Conservation (phyloP, 2,113 vertebrate species). For the Aplodontia rufa region DNA sequence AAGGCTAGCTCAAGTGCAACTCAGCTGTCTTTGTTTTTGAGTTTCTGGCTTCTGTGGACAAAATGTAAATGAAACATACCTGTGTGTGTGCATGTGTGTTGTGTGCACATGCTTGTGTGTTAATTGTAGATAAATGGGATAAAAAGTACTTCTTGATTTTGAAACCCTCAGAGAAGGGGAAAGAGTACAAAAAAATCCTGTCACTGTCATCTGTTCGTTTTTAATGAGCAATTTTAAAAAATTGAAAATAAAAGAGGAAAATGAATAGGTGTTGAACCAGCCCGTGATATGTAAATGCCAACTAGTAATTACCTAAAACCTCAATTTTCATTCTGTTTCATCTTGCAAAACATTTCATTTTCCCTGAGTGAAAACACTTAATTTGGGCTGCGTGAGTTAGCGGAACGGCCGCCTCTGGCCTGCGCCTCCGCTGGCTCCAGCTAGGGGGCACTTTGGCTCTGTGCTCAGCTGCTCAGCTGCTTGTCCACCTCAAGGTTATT, state of each 20-base stretch:
- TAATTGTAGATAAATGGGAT: constrained; percentile 83
- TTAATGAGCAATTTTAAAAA: constrained; percentile 91
- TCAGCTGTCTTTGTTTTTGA: neutral
- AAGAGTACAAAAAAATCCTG: constrained; percentile 76
- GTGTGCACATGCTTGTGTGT: neutral
- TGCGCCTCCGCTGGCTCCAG: constrained; percentile 46
- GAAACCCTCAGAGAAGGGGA: constrained; percentile 82
- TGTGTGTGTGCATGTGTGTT: constrained; percentile 61
- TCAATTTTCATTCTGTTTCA: constrained; percentile 91
- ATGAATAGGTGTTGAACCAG: constrained; percentile 92
- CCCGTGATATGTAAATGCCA: constrained; percentile 92
- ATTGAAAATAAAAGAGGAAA: constrained; percentile 92
- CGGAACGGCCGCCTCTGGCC: constrained; percentile 45
- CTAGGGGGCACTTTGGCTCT: constrained; percentile 84
- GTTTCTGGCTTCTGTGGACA: constrained; percentile 69
- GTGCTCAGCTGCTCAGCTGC: neutral
- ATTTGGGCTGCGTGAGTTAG: constrained; percentile 78
- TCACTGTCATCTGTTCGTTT: constrained; percentile 89
- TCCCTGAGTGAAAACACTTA: constrained; percentile 89
- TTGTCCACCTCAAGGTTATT: constrained; percentile 73
- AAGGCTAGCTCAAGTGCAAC: neutral
- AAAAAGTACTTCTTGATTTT: constrained; percentile 83
- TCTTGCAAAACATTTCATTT: constrained; percentile 91
- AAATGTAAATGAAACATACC: constrained; percentile 78
- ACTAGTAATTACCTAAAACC: constrained; percentile 92